Evolutionary conservation across 1,140 invertebrate genomes (phyloP), one percentile per base, ranked within the genome.

Genomic region (Sarcophaga peregrina): DNA sequence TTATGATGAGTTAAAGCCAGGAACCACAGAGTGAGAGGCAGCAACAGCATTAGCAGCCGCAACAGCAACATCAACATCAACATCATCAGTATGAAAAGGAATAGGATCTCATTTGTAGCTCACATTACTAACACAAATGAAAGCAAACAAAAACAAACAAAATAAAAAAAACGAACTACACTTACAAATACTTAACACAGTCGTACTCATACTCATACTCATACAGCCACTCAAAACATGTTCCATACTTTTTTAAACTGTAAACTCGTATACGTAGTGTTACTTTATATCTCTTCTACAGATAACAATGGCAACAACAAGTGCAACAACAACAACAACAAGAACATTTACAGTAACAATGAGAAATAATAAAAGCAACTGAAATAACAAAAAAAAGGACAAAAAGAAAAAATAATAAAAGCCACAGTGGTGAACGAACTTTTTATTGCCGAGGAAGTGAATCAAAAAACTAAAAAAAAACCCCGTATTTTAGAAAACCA

Each of bases 101-200:
- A 74, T 45, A 74, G 17, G 48, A 76, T n/a, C 74, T 17, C 74
- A 76, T 76, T 76, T 78, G 75, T 78, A 50, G 50, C n/a, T 72
- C 20, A 9, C 58, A 17, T 62, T 48, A 48, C 9, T n/a, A 68
- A n/a, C 62, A 68, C 62, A 68, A 68, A 37, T 37, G 25, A 37
- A 37, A 2, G 25, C 1, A 4, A 37, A 37, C 25, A 37, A 37
- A 37, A 37, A 37, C 1, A 37, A 37, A n/a, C n/a, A n/a, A n/a
- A n/a, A n/a, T n/a, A n/a, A 37, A 37, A 37, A 4, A 1, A 37
- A 37, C 25, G 25, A 37, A 37, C 25, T 37, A 4, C 25, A 68
- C 62, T 68, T 20, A 25, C 62, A 68, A 68, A 68, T 37, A 37
- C 25, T 37, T 37, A 68, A 68, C 62, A 68, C 20, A 20, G n/a